Evolutionary conservation across 2,113 vertebrate genomes (phyloP).

Genomic region (Ploceus nigricollis): DNA sequence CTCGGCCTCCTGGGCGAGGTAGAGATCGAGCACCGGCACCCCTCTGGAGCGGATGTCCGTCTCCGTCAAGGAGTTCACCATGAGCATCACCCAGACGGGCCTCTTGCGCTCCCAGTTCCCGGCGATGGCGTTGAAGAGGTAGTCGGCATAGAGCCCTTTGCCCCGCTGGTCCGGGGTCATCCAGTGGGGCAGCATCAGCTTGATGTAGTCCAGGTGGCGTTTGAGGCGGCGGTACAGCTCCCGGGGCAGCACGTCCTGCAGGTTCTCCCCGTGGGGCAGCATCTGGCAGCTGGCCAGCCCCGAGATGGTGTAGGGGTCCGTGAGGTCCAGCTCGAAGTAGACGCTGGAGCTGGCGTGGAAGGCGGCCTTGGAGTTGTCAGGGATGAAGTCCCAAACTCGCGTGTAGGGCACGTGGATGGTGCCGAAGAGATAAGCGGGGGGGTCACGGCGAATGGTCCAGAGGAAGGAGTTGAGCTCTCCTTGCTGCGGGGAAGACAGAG

Average conservation of each 20-base stretch:
- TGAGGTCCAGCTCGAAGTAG: constrained; percentile 95
- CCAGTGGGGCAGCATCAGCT: constrained; percentile 97
- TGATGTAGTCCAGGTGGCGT: constrained; percentile 95
- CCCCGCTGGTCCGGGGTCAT: constrained; percentile 93
- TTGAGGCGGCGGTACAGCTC: constrained; percentile 95
- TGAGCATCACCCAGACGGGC: constrained; percentile 98
- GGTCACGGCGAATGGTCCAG: constrained; percentile 86
- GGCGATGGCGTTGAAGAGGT: constrained; percentile 94
- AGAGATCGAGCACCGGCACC: constrained; percentile 91
- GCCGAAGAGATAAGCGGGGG: constrained; percentile 92
- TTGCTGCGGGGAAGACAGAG: constrained; percentile 74
- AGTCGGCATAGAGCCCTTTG: constrained; percentile 92
- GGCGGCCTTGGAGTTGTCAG: constrained; percentile 88
- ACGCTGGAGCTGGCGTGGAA: constrained; percentile 87
- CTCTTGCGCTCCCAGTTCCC: constrained; percentile 99
- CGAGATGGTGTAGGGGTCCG: constrained; percentile 92
- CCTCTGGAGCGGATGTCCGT: constrained; percentile 91
- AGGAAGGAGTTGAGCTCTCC: constrained; percentile 95
- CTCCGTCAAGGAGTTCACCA: constrained; percentile 97
- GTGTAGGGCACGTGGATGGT: constrained; percentile 98
- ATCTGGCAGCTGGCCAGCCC: constrained; percentile 95
- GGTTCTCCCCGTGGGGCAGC: constrained; percentile 91
- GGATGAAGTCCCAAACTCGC: constrained; percentile 95
- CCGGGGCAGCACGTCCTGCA: constrained; percentile 89
- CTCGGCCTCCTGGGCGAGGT: constrained; percentile 93